Base-by-base conservation (phyloP, 2,888 invertebrate genomes). In the Meteorus cinctellus region DNA sequence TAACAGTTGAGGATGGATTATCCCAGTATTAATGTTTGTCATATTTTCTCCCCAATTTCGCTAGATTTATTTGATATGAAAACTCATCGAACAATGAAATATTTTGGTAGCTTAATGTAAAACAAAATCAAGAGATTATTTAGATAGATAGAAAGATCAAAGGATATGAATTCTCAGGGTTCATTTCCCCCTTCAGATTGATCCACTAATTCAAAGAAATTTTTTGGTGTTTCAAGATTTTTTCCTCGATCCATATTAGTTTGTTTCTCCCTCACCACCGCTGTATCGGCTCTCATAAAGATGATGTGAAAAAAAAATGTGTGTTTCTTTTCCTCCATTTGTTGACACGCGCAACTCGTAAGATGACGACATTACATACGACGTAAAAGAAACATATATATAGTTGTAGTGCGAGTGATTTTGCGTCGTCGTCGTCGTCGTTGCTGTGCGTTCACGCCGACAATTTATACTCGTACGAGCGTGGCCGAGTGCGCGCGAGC, bases 341-440 rank as follows among this genome's bases (percentile, higher is more conserved):
- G 31, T 62, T 62, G 62, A 62, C 62, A 62, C 31, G n/a, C n/a
- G n/a, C 16, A 62, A 29, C 19, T 19, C 55, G 27, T 62, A 29
- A 62, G 16, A 62, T 62, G 62, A 62, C 62, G 62, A 62, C 31
- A 62, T 62, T 29, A 31, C 14, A 31, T 16, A 29, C 55, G 55
- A 55, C 55, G 55, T 55, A 55, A 55, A 48, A 48, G n/a, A 4
- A 48, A 16, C 12, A 62, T 62, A 10, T 62, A 62, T 24, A 31
- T 59, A 59, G 6, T 10, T n/a, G 16, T 48, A 48, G n/a, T 16
- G 14, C 16, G 48, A 48, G n/a, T n/a, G 48, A 16, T 16, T 5
- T n/a, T 16, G 48, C 48, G 48, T 60, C 27, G 59, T 51, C 51
- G 51, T 51, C 51, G 51, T 60, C 27, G 59, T 60, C 19, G 29